Conservation (phyloP, 2,113 vertebrate genomes). For the Oncorhynchus masou region DNA sequence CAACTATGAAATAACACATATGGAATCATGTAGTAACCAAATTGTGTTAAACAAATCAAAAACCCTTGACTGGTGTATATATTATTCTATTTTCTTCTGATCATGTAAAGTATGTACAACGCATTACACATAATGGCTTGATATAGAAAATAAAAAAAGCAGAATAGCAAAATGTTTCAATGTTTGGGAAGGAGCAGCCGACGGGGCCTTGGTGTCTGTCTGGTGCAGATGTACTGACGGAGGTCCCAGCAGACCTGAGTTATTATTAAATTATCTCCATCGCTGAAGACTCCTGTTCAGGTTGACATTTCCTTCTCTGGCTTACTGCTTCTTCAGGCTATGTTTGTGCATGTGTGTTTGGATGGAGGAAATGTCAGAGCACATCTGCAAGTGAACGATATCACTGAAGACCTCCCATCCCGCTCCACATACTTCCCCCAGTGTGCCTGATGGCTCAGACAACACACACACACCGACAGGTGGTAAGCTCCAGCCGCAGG, state of each 20-base stretch:
- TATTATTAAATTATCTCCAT: slow-evolving; percentile 63
- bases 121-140: no score
- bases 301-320: slow-evolving; percentile 69
- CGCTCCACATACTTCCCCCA: slow-evolving; percentile 58
- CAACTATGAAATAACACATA: no score
- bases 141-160: no score
- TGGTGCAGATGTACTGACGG: slow-evolving; percentile 33
- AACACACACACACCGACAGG: neutral
- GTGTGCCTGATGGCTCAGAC: slow-evolving; percentile 51
- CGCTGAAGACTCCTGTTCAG: slow-evolving; percentile 51
- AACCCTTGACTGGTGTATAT: no score
- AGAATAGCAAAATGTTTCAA: neutral
- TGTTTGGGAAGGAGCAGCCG: neutral
- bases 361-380: slow-evolving; percentile 68
- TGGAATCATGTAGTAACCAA: no score
- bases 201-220: slow-evolving; percentile 32
- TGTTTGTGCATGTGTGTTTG: slow-evolving; percentile 38
- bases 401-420: slow-evolving; percentile 35
- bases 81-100: no score
- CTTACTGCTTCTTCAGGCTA: slow-evolving; percentile 58
- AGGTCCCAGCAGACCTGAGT: slow-evolving; percentile 45
- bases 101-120: no score
- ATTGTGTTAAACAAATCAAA: no score
- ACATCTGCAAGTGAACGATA: slow-evolving; percentile 5
- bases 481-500: no score